Evolutionary conservation across 64 coral and sea anemone species (phyloP).

Genomic region (Pocillopora damicornis): DNA sequence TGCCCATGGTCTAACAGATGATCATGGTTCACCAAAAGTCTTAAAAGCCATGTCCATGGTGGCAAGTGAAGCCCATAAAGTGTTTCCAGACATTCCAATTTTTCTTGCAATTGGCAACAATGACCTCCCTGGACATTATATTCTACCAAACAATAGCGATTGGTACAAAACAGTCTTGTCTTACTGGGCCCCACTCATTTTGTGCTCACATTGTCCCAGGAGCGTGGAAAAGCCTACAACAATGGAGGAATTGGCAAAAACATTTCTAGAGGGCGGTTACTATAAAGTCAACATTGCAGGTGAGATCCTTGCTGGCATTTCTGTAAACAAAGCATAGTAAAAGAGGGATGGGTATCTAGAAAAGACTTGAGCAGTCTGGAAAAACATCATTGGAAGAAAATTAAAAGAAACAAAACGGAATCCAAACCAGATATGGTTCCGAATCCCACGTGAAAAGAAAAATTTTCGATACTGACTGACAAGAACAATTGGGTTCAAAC

Average conservation of each 20-base stretch:
- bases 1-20: slow-evolving; percentile 22
- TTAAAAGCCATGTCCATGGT: neutral
- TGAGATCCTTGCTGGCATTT: neutral
- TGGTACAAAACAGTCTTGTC: slow-evolving; percentile 70
- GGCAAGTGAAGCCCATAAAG: slow-evolving; percentile 6
- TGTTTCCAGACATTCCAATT: slow-evolving; percentile 61
- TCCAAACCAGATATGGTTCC: no score
- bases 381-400: no score
- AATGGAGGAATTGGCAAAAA: slow-evolving; percentile 49
- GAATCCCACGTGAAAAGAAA: no score
- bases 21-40: neutral
- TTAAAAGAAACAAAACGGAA: no score
- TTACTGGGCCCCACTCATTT: slow-evolving; percentile 73
- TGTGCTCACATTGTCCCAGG: slow-evolving; percentile 55
- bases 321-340: no score
- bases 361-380: no score
- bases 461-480: no score
- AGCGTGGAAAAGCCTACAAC: slow-evolving; percentile 43
- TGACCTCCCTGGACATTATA: slow-evolving; percentile 79
- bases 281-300: slow-evolving; percentile 83
- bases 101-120: slow-evolving; percentile 86
- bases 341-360: no score
- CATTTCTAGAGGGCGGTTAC: slow-evolving; percentile 85
- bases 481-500: no score
- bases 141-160: slow-evolving; percentile 51